Conservation (phyloP, 92 coral and sea anemone genomes). For the Zoanthus solanderi region DNA sequence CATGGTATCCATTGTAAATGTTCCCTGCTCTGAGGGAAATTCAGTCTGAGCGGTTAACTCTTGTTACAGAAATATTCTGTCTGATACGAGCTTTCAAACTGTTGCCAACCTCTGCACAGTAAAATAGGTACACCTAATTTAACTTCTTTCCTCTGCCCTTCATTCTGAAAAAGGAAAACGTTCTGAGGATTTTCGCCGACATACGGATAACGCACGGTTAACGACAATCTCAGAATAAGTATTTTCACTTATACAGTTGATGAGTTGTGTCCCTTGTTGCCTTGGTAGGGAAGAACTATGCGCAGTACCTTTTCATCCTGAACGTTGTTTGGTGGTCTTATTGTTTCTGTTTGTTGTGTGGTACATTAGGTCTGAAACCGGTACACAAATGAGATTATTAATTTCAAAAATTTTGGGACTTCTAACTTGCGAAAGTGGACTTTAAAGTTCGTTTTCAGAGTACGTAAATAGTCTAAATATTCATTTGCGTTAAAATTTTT, state of each 20-base stretch:
- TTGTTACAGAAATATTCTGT: not conserved
- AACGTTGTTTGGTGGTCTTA: no score
- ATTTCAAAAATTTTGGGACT: no score
- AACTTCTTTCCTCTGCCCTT: constrained; percentile 10
- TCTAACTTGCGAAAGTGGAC: no score
- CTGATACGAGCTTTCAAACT: not conserved
- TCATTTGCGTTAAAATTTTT: no score
- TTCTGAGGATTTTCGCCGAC: not conserved
- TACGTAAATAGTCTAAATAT: no score
- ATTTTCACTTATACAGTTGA: not conserved
- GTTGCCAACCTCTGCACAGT: constrained; percentile 21
- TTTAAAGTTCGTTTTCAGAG: no score
- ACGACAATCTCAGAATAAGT: not conserved
- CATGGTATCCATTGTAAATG: not conserved
- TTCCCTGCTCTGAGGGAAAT: not conserved
- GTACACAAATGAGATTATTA: no score
- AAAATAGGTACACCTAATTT: not conserved
- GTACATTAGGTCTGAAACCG: no score
- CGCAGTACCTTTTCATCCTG: no score
- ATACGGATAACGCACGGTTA: not conserved
- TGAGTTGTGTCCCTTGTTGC: no score
- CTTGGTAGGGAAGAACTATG: no score
- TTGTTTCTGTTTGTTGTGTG: no score
- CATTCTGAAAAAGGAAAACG: not conserved
- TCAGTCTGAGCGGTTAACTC: constrained; percentile 5